Evolutionary conservation across 2,113 vertebrate species (phyloP).

Genomic region (Gulo gulo): DNA sequence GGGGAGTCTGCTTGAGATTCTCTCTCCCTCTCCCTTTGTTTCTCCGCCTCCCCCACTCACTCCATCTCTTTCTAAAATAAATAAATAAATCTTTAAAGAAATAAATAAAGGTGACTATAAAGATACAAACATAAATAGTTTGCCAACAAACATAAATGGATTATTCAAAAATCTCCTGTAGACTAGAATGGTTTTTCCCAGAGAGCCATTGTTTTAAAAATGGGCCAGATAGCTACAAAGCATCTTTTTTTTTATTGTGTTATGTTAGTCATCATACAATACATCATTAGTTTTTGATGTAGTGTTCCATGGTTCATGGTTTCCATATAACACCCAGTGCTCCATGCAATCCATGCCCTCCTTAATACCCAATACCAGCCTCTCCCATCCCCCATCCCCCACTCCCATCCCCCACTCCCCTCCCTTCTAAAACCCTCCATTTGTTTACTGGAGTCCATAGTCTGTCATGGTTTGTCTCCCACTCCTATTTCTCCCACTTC

Average conservation of each 20-base stretch:
- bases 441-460: too few relatives aligned
- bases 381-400: too few relatives aligned
- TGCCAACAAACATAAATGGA: constrained; percentile 60
- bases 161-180: constrained; percentile 73
- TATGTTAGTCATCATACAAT: too few relatives aligned
- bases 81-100: background rate
- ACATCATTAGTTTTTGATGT: too few relatives aligned
- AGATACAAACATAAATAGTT: background rate
- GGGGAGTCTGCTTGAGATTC: background rate
- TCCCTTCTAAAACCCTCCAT: too few relatives aligned
- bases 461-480: too few relatives aligned
- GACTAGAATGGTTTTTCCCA: constrained; percentile 74
- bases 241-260: background rate
- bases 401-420: too few relatives aligned
- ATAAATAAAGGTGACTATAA: background rate
- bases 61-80: background rate
- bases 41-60: background rate
- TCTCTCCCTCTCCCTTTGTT: background rate
- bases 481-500: too few relatives aligned
- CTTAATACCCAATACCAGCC: too few relatives aligned
- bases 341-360: too few relatives aligned
- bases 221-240: constrained; percentile 54
- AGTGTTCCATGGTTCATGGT: too few relatives aligned
- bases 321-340: too few relatives aligned
- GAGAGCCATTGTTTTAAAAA: background rate